Evolutionary conservation across 2,113 vertebrate genomes (phyloP), one percentile per base, ranked within the genome.

Genomic region (Benitochromis conjunctus): DNA sequence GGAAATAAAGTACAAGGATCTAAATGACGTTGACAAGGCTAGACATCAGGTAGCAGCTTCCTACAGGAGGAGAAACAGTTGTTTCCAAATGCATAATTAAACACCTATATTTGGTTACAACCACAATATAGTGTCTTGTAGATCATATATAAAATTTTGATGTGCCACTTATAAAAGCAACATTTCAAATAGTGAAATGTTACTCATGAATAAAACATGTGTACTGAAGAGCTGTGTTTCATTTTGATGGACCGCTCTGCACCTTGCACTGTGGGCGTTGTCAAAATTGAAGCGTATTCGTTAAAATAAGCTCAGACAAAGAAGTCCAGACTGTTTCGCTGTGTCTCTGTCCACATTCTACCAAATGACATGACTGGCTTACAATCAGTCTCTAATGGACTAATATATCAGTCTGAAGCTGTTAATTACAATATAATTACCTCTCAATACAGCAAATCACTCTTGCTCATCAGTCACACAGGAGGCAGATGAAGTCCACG

Each of bases 361-460:
- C 10, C 71, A 76, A 10, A 31, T 31, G 46, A 51, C 29, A 48
- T n/a, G 71, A 53, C 46, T 51, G 46, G 46, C 71, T 66, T 36
- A 82, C 82, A 81, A 54, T 83, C 38, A n/a, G 43, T 26, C 21
- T 88, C 76, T 81, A 82, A 86, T 41, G 54, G 80, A 79, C 58
- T 88, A 29, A 77, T 76, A 77, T 79, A 79, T 79, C 77, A 43
- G 79, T 85, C 62, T 58, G 46, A 88, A 83, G 53, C 56, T 86
- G 82, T 74, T 91, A 91, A 92, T 89, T 21, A 82, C 84, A 80
- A 53, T 81, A 48, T 85, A 90, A 89, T 93, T 62, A 86, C 81
- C 77, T 83, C 80, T 76, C 71, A 80, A 86, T 81, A 56, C 84
- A 86, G 56, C 79, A 78, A 87, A 12, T 92, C 91, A 86, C 62